Base-by-base conservation (phyloP, 2,113 vertebrate species). In the Elephas maximus region DNA sequence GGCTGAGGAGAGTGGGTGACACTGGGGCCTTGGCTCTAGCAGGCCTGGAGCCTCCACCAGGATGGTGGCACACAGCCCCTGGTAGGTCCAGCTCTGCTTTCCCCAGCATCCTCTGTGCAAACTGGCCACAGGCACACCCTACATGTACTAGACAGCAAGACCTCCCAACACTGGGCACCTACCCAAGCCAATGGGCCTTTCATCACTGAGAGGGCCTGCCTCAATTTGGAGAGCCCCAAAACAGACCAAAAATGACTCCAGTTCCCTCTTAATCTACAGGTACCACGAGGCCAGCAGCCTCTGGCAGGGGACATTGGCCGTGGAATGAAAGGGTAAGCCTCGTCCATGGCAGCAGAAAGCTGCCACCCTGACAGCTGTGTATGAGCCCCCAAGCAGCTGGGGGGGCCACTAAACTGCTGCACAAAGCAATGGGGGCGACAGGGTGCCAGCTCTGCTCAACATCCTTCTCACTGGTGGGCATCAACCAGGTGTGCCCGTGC, bases 1-100 rank as follows among this genome's bases (percentile, higher is more conserved):
- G 86, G 98, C 99, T 99, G 98, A 62, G 98, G 89, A 48, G 44
- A 88, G 67, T 7, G 21, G 37, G 20, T 30, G 8, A 67, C 7
- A 3, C 63, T 44, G 8, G 57, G 84, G 92, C n/a, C 20, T 48
- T 1, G 1, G 80, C 57, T 77, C 30, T 6, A 41, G 44, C 0
- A 0, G 65, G 48, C 30, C 88, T 15, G 24, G 7, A 30, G 48
- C 12, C 79, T 60, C 73, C 21, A 7, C 41, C 41, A 45, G 45
- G 60, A 5, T 7, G 53, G 51, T 48, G 76, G 28, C 28, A 74
- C 37, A 76, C 33, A 37, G 4, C 11, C 45, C 21, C n/a, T 84
- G 23, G n/a, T 1, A 63, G 67, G 21, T 10, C 63, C 53, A 41
- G 30, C 37, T 74, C 80, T 9, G 5, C 57, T 48, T 44, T 62